Percentiles rank a stretch among this genome's conserved stretches.
Conservation (phyloP, 2,888 invertebrate genomes). For the Rhaphigaster nebulosa region DNA sequence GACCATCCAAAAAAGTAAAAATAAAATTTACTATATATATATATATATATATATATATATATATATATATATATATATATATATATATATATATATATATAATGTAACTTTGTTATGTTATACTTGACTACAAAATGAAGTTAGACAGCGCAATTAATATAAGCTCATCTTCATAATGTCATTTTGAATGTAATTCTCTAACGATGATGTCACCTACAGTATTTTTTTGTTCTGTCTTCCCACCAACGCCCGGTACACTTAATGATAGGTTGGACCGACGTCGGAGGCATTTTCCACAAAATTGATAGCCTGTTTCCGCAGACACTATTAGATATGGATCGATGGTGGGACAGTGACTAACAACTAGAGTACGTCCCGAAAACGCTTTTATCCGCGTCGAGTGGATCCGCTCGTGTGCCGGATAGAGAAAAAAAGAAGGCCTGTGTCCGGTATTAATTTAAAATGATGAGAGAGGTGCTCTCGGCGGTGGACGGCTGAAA, state of each 20-base stretch:
- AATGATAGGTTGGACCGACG: background rate
- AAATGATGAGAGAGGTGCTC: constrained; percentile 41
- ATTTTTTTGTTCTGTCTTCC: background rate
- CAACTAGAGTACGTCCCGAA: background rate
- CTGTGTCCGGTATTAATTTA: constrained; percentile 39
- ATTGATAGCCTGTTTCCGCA: constrained; percentile 16
- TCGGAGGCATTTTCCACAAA: background rate
- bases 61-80: no score
- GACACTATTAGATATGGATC: background rate
- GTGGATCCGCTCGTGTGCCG: constrained; percentile 43
- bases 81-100: no score
- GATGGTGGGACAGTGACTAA: constrained; percentile 45
- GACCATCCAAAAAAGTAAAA: no score
- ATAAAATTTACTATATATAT: no score
- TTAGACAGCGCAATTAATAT: background rate
- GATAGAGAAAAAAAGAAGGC: background rate
- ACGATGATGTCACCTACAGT: background rate
- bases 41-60: no score
- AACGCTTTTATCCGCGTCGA: background rate
- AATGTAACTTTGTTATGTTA: no score
- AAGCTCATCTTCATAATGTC: background rate
- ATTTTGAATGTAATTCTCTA: background rate
- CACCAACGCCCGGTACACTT: background rate
- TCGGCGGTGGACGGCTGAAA: constrained; percentile 22
- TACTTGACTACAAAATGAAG: no score